A percentile compares a stretch with the other conserved stretches of the same genome.
phyloP scores from a whole-genome alignment of 2,888 invertebrate species.

The Cremastinae sp. region DNA sequence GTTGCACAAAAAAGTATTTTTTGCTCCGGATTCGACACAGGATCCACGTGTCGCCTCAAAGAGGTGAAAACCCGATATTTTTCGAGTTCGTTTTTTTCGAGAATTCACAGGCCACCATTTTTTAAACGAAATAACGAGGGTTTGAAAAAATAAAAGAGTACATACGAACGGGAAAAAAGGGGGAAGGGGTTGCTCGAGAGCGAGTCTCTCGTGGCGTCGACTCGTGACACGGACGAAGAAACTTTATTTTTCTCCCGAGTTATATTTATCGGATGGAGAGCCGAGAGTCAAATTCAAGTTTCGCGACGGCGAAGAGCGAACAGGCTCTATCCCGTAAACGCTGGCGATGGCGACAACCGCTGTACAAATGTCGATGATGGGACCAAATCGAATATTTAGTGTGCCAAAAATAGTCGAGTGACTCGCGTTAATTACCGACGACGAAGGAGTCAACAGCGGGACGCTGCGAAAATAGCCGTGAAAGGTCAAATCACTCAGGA shows the following conservation, averaged over 20 bases:
- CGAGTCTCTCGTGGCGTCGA: too few relatives aligned
- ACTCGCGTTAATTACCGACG: slow-evolving; percentile 50
- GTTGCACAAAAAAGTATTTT: too few relatives aligned
- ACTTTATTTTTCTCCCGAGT: too few relatives aligned
- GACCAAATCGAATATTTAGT: slow-evolving; percentile 25
- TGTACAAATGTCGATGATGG: slow-evolving; percentile 6
- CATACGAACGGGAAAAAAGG: background rate
- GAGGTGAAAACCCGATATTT: too few relatives aligned
- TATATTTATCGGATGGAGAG: too few relatives aligned
- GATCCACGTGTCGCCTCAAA: too few relatives aligned
- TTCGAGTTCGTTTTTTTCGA: too few relatives aligned
- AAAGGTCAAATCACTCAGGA: slow-evolving; percentile 61
- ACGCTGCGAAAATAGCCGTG: slow-evolving; percentile 51
- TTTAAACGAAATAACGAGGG: too few relatives aligned
- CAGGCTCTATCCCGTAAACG: background rate
- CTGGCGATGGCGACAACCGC: background rate
- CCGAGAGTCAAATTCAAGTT: background rate
- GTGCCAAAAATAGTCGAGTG: slow-evolving; percentile 50
- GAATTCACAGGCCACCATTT: too few relatives aligned
- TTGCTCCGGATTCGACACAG: too few relatives aligned
- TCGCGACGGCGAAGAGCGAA: background rate
- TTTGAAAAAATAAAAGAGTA: too few relatives aligned
- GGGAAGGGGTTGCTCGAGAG: background rate
- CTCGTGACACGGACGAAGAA: too few relatives aligned
- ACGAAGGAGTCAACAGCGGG: slow-evolving; percentile 44